Base-by-base conservation (phyloP, 1,140 invertebrate species). In the Aphaenogaster rudis region DNA sequence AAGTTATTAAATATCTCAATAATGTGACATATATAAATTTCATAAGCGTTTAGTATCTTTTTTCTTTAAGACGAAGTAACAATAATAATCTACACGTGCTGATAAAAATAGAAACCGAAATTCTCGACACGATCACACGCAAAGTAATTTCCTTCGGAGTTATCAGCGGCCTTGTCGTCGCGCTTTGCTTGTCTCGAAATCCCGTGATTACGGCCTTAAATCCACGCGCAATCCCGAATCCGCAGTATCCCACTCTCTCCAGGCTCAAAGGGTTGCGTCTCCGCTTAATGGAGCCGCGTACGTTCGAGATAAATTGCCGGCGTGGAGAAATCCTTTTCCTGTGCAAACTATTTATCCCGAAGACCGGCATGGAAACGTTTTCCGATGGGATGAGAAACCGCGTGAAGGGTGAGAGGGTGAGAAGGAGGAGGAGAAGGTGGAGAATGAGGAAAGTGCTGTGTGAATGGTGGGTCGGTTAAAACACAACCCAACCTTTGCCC, bases 231-330 rank as follows among this genome's bases (percentile, higher is more conserved):
- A 88, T 88, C 87, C 74, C 48, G 59, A 86, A 86, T 86, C 87
- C 82, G 72, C 82, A 80, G 82, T 57, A 71, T 78, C 74, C 67
- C 39, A 42, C 78, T 71, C 84, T 86, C 61, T 13, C 57, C 66
- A 50, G 66, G 84, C 61, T 89, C 81, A 89, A 88, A 89, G 74
- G 69, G 88, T 74, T 88, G 48, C 88, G 59, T 82, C 88, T 89
- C 57, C 39, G n/a, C 64, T 90, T 89, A 90, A 89, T 90, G 89
- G 89, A 90, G 89, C 89, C 81, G 71, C 86, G 86, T 88, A 88
- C 86, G 66, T 69, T 78, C 76, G 66, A 90, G 86, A 90, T 90
- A 90, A 90, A 90, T 90, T 88, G 86, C 89, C 79, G 54, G 67
- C 78, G 78, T 81, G 74, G 88, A 74, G 71, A 89, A 84, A 89